These are phyloP conservation scores for Chrysolina haemoptera DNA, from an alignment of 2,888 invertebrate species.

Conservation along the genomic window DNA sequence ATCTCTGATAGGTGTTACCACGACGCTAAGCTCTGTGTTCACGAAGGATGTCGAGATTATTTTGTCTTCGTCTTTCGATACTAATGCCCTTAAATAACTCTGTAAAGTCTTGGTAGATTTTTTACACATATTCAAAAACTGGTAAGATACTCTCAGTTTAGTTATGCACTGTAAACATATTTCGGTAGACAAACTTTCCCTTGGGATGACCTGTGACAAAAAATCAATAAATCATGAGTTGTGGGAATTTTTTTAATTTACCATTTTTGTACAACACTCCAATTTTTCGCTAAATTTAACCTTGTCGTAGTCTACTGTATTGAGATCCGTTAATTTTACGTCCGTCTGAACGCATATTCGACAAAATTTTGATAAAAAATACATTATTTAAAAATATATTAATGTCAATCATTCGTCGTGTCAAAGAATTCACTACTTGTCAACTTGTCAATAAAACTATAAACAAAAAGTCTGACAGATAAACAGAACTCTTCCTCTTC, in stretches of 20 bases:
- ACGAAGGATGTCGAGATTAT: slow-evolving; percentile 56
- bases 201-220: slow-evolving; percentile 65
- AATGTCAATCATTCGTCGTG: slow-evolving; percentile 68
- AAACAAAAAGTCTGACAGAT: slow-evolving; percentile 20
- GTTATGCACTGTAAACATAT: slow-evolving; percentile 66
- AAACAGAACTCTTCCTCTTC: not conserved
- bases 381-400: slow-evolving; percentile 63
- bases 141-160: slow-evolving; percentile 66
- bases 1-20: slow-evolving; percentile 55
- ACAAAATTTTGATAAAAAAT: slow-evolving; percentile 68
- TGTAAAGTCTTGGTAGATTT: slow-evolving; percentile 65
- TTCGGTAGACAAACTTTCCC: slow-evolving; percentile 64
- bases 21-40: slow-evolving; percentile 62
- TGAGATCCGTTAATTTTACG: slow-evolving; percentile 63
- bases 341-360: slow-evolving; percentile 66
- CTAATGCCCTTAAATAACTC: slow-evolving; percentile 63
- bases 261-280: slow-evolving; percentile 66
- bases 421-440: slow-evolving; percentile 67
- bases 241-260: slow-evolving; percentile 56
- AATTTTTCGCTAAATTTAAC: slow-evolving; percentile 67
- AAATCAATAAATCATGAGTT: slow-evolving; percentile 66
- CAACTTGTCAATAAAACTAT: slow-evolving; percentile 45
- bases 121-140: slow-evolving; percentile 66
- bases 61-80: slow-evolving; percentile 56
- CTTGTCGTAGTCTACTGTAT: slow-evolving; percentile 64